These are phyloP conservation scores for Phataginus tetradactyla DNA, from an alignment of 2,797 vertebrate genomes.

Conservation along the genomic window DNA sequence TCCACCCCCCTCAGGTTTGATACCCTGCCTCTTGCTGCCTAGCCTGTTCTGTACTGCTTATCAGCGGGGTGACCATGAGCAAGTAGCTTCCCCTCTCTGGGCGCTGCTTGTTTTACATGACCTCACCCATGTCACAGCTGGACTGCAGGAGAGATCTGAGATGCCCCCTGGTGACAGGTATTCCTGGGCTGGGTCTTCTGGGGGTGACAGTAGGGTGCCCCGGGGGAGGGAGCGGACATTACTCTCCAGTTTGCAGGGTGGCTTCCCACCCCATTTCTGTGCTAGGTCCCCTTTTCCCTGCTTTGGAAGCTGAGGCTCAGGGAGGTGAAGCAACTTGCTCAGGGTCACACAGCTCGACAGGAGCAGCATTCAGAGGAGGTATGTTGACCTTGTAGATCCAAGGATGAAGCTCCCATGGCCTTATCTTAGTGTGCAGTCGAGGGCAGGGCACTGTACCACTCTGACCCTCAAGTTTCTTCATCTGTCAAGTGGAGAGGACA, in stretches of 20 bases:
- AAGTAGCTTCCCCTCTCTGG: neutral
- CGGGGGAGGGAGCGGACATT: fast-evolving
- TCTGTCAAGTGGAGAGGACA: neutral
- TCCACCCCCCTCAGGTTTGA: neutral
- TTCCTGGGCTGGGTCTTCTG: neutral
- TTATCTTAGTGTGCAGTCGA: neutral
- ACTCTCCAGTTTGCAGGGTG: neutral
- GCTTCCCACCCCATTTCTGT: neutral
- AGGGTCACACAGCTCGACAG: neutral
- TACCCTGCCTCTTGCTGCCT: fast-evolving
- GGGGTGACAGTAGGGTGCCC: neutral
- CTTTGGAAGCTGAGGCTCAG: neutral
- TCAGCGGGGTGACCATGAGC: neutral
- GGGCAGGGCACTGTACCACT: neutral
- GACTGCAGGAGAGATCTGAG: neutral
- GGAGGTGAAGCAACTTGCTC: neutral
- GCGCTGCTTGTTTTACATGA: neutral
- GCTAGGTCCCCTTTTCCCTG: neutral
- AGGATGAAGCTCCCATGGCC: fast-evolving
- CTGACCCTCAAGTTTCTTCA: neutral
- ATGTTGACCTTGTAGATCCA: neutral
- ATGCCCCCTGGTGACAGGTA: neutral
- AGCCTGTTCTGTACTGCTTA: neutral
- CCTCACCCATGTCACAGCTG: fast-evolving
- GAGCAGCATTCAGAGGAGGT: neutral